Conservation (phyloP, 2,888 invertebrate species). For the Philereme vetulata region DNA sequence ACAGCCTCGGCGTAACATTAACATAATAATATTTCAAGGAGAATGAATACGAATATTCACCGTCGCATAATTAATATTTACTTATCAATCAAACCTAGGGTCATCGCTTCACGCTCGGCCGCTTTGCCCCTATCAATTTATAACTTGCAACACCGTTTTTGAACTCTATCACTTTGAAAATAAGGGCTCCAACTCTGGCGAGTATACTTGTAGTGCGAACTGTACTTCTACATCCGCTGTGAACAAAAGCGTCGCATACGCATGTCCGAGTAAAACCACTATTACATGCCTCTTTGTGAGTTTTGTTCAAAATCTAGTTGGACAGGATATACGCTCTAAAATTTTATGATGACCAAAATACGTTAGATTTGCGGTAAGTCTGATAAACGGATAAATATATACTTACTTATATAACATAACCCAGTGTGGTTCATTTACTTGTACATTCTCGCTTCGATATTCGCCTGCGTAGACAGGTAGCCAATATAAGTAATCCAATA, state of each 20-base stretch:
- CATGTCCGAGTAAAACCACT: conserved; percentile 60
- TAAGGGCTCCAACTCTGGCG: conserved; percentile 2
- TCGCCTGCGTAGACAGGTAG: too few species aligned
- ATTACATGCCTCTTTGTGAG: conserved; percentile 76
- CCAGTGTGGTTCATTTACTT: too few species aligned
- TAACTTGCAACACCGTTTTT: conserved; percentile 6
- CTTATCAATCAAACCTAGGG: conserved; percentile 36
- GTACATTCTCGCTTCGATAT: too few species aligned
- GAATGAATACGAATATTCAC: too few species aligned
- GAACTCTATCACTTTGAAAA: conserved; percentile 17
- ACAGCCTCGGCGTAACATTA: too few species aligned
- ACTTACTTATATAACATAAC: too few species aligned
- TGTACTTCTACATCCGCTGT: conserved; percentile 39
- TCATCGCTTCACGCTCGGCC: conserved; percentile 36
- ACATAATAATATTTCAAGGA: too few species aligned
- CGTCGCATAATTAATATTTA: conserved; percentile 12
- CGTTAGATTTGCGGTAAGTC: not conserved
- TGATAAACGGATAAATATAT: too few species aligned
- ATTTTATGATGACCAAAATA: conserved; percentile 25
- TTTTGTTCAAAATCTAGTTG: conserved; percentile 56
- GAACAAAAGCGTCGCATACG: conserved; percentile 40
- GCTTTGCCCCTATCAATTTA: conserved; percentile 6
- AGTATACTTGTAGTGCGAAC: conserved; percentile 18
- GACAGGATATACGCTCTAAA: conserved; percentile 56
- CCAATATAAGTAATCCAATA: too few species aligned